Base-by-base conservation (phyloP, 2,888 invertebrate genomes). In the Acholoe squamosa region DNA sequence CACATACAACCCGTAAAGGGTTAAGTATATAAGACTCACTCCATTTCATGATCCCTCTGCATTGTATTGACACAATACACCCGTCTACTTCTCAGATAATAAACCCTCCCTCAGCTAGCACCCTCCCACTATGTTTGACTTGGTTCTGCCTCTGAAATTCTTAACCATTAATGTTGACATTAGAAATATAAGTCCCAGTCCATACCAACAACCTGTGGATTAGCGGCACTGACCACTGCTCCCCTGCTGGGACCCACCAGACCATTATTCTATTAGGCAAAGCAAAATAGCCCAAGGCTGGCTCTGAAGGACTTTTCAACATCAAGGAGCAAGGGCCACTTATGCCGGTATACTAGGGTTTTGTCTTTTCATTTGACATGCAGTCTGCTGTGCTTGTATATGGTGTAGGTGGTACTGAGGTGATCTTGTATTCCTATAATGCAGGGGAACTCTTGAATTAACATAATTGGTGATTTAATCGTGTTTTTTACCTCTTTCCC, bases 261-360 rank as follows among this genome's bases (percentile, higher is more conserved):
- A 71, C 71, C 61, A 28, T 71, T 71, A 71, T 71, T 71, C 28
- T 71, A 71, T 28, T 71, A 71, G 31, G 28, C 12, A 28, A 71
- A 71, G 71, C 14, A 71, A 71, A 71, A 25, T 71, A 71, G 71
- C 71, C 71, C 14, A 28, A 28, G 71, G 71, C 25, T 14, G 1
- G 0, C 12, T 14, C 71, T n/a, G 25, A 0, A 25, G 28, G 25
- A 28, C 71, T 71, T 28, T 43, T 28, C 19, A 71, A 25, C 71
- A 71, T 14, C 14, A 25, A 71, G 71, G 71, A 71, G 71, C 25
- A 28, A 5, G 28, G 14, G 25, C 71, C 31, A 3, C 71, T 28
- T 0, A 71, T n/a, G 71, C 3, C 25, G 25, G 71, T 43, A 43
- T 3, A 43, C 43, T 43, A 43, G 3, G 10, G 43, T n/a, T n/a